Base-by-base conservation (phyloP, 2,113 vertebrate species). In the Upupa epops region DNA sequence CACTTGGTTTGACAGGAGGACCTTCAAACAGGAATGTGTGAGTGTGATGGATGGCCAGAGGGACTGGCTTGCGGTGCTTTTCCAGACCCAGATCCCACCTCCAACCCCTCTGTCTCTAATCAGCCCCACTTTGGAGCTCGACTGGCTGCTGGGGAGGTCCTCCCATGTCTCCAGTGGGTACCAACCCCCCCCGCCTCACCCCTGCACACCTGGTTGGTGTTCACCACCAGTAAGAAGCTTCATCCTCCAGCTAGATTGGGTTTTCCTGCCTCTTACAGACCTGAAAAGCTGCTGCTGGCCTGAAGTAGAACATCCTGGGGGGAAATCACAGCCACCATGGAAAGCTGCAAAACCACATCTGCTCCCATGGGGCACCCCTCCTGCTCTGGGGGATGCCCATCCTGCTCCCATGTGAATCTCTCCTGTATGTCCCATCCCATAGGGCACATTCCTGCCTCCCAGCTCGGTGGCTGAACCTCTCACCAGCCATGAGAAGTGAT, bases 11-110 rank as follows among this genome's bases (percentile, higher is more conserved):
- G n/a, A n/a, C n/a, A n/a, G n/a, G n/a, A 46, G 75, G 11, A 66
- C 3, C 32, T 32, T 55, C 26, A 4, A 9, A 6, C 14, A 20
- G 22, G 18, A 69, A 7, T 3, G 0, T 1, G 0, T 4, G 12
- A 0, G 0, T 36, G 3, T 13, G 66, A 49, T 11, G 34, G n/a
- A 64, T 20, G 59, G 68, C 37, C 59, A 76, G n/a, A 85, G 13
- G 29, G 59, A 46, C 29, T 4, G 14, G 20, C 31, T 68, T 9
- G 6, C 8, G 61, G 34, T 28, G 21, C 5, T 89, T 75, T 59
- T 70, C 19, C 58, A 60, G 11, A 8, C 32, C 26, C 8, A 18
- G 1, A 3, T 75, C 4, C 26, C 25, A 18, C 6, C n/a, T 69
- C 56, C 26, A 65, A 17, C 21, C 40, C 15, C 4, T 32, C 29